Evolutionary conservation across 1,140 invertebrate species (phyloP).

Genomic region (Aporrectodea caliginosa): DNA sequence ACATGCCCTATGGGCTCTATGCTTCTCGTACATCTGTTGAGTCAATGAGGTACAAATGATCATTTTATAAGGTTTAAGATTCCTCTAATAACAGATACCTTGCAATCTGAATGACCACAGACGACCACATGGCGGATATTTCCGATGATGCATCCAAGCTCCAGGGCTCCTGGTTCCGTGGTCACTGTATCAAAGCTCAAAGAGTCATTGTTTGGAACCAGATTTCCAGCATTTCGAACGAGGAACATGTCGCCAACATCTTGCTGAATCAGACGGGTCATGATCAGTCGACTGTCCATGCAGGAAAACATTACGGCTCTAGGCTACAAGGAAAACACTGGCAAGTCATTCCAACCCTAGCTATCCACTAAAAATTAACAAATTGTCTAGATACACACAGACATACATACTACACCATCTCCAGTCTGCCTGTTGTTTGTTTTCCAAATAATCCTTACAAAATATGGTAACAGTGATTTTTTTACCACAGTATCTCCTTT

Average conservation of each 20-base stretch:
- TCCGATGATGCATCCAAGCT: constrained; percentile 88
- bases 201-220: constrained; percentile 42
- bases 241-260: constrained; percentile 96
- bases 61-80: too few relatives aligned
- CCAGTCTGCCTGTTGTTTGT: too few relatives aligned
- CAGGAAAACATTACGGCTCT: constrained; percentile 95
- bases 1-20: too few relatives aligned
- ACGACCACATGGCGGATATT: constrained; percentile 89
- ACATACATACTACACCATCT: too few relatives aligned
- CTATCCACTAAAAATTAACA: too few relatives aligned
- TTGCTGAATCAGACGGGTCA: constrained; percentile 88
- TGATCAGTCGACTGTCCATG: constrained; percentile 94
- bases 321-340: constrained; percentile 67
- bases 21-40: too few relatives aligned
- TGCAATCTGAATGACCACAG: constrained; percentile 95
- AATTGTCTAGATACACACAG: too few relatives aligned
- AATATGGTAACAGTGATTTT: too few relatives aligned
- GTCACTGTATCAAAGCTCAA: constrained; percentile 54
- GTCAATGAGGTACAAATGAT: too few relatives aligned
- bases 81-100: constrained; percentile 61
- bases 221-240: constrained; percentile 81
- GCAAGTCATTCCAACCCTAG: too few relatives aligned
- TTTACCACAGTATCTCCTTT: too few relatives aligned
- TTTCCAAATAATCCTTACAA: too few relatives aligned
- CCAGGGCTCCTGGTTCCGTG: constrained; percentile 89